phyloP scores from a whole-genome alignment of 2,113 vertebrate genomes.

The Ondatra zibethicus region DNA sequence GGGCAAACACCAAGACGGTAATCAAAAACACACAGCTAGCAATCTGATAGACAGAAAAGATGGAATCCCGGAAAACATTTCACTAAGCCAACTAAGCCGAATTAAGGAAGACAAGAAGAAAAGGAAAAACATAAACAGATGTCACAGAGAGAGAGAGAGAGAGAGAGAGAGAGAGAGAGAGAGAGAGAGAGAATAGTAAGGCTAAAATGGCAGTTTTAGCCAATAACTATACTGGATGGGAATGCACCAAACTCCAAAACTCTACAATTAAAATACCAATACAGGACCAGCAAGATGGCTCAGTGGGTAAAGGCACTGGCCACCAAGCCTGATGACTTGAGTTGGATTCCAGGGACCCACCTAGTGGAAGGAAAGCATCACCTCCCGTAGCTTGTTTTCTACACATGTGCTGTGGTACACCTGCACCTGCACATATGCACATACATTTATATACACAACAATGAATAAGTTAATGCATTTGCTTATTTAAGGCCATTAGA shows the following conservation, averaged over 20 bases:
- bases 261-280: background rate
- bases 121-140: constrained; percentile 5
- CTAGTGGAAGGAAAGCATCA: background rate
- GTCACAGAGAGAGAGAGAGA: too few relatives aligned
- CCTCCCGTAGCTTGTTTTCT: background rate
- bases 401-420: background rate
- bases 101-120: constrained; percentile 10
- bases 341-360: background rate
- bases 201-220: background rate
- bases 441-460: background rate
- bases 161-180: too few relatives aligned
- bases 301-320: too few relatives aligned
- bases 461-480: background rate
- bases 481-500: background rate
- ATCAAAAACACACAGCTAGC: constrained; percentile 9
- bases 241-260: background rate
- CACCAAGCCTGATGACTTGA: background rate
- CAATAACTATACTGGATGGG: background rate
- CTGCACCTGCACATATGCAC: background rate
- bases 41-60: constrained; percentile 53
- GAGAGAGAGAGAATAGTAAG: background rate
- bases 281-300: too few relatives aligned
- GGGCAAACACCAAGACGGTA: background rate
- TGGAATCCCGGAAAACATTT: background rate
- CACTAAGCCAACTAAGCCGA: constrained; percentile 20